Evolutionary conservation across 92 coral and sea anemone species (phyloP).

Genomic region (Meandrina meandrites): DNA sequence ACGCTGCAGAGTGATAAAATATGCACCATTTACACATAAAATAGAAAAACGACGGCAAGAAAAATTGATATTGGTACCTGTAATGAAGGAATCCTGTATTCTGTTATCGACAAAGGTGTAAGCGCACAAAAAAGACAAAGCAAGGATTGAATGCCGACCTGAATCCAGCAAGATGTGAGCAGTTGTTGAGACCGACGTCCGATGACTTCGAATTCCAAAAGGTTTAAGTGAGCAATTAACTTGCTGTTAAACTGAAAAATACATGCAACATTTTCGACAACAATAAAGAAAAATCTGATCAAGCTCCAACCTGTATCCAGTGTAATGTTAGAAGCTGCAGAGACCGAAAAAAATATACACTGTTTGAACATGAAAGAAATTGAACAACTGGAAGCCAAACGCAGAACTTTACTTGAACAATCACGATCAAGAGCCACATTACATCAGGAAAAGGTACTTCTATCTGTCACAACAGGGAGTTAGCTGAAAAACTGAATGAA

Average conservation of each 20-base stretch:
- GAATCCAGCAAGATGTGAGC: not conserved
- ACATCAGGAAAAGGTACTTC: not conserved
- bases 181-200: not conserved
- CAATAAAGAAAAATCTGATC: not conserved
- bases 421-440: not conserved
- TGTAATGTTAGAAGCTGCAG: not conserved
- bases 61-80: not conserved
- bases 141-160: not conserved
- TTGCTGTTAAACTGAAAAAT: not conserved
- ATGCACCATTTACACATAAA: not conserved
- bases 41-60: not conserved
- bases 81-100: not conserved
- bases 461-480: not conserved
- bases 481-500: not conserved
- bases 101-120: not conserved
- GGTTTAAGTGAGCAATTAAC: too few relatives aligned
- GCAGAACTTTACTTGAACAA: not conserved
- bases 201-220: too few relatives aligned
- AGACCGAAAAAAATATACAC: not conserved
- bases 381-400: not conserved
- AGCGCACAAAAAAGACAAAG: too few relatives aligned
- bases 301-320: not conserved
- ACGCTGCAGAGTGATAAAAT: not conserved
- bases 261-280: slow-evolving; percentile 3
- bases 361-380: not conserved